A percentile compares a stretch with the other conserved stretches of the same genome.
Evolutionary conservation across 2,113 vertebrate species (phyloP).

Genomic region (Sigmodon hispidus): DNA sequence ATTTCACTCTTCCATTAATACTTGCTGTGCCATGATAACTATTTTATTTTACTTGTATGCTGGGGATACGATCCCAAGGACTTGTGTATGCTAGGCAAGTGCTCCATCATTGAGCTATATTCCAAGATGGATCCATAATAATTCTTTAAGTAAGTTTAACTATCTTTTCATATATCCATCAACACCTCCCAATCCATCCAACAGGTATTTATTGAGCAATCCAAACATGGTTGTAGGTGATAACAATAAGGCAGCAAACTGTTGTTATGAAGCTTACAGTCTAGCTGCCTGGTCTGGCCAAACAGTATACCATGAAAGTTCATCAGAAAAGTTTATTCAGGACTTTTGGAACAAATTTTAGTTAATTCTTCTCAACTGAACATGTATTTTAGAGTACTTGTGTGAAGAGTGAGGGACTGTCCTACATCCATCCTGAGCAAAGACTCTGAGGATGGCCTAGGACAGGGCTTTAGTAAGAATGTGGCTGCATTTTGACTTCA

Average conservation of each 20-base stretch:
- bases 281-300: not conserved
- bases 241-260: not conserved
- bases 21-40: conserved; percentile 12
- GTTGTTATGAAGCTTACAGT: conserved; percentile 22
- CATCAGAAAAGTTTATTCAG: not conserved
- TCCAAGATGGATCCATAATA: not conserved
- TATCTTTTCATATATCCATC: not conserved
- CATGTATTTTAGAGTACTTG: not conserved
- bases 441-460: not conserved
- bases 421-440: conserved; percentile 28
- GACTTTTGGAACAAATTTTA: conserved; percentile 55
- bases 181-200: not conserved
- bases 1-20: not conserved
- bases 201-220: conserved; percentile 38
- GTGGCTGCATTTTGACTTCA: conserved; percentile 44
- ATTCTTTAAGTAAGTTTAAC: conserved; percentile 10
- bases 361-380: conserved; percentile 16
- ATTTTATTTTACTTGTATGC: not conserved
- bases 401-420: not conserved
- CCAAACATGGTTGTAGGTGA: not conserved
- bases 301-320: conserved; percentile 17
- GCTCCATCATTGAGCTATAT: not conserved
- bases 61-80: not conserved
- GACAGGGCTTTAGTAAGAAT: conserved; percentile 35
- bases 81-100: not conserved